Evolutionary conservation across 2,113 vertebrate genomes (phyloP).

Genomic region (Ptyas mucosa): DNA sequence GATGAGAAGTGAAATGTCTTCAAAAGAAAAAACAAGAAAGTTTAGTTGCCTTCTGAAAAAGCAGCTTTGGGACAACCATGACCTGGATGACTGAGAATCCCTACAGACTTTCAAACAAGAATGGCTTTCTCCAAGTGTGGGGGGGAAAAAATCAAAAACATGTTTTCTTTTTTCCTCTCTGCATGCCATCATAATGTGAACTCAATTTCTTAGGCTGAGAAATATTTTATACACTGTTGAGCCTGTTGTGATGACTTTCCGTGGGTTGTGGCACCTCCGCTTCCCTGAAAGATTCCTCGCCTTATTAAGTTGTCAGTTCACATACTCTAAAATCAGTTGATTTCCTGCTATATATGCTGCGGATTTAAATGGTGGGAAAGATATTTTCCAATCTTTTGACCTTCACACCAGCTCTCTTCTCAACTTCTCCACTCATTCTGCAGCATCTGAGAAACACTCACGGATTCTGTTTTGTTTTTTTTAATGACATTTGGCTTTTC

Average conservation of each 20-base stretch:
- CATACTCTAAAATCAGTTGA: rapidly evolving
- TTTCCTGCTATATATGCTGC: not conserved
- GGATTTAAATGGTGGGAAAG: not conserved
- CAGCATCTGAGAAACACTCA: not conserved
- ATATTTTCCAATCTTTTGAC: not conserved
- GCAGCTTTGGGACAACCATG: too few species aligned
- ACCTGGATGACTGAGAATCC: too few species aligned
- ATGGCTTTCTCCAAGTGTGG: not conserved
- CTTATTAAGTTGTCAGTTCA: not conserved
- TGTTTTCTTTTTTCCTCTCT: not conserved
- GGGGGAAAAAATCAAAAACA: not conserved
- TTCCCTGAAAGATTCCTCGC: not conserved
- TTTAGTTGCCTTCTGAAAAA: too few species aligned
- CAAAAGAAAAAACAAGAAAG: too few species aligned
- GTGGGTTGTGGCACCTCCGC: not conserved
- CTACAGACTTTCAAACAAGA: not conserved
- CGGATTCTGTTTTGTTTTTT: not conserved
- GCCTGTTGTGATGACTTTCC: not conserved
- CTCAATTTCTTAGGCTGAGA: rapidly evolving
- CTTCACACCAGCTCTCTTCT: not conserved
- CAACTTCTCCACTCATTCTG: not conserved
- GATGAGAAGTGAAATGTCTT: too few species aligned
- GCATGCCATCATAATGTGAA: not conserved
- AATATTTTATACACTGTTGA: not conserved
- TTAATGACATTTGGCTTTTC: not conserved